These are phyloP conservation scores for Ceratosolen fusciceps DNA, from an alignment of 1,140 invertebrate genomes.

Conservation along the genomic window DNA sequence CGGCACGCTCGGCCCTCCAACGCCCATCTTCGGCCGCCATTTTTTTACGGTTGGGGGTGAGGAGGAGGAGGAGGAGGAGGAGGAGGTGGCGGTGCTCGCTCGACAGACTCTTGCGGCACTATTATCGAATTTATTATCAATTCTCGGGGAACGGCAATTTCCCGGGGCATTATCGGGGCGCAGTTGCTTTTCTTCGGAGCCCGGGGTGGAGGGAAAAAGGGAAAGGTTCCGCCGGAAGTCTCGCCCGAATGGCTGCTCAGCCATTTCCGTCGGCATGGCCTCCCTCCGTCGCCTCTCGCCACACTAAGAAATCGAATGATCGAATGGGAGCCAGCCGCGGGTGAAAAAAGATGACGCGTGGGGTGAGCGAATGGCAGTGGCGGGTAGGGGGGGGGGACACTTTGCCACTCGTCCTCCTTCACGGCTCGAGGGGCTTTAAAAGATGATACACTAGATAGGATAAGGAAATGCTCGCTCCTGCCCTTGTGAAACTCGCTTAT, in stretches of 20 bases:
- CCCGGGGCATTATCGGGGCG: constrained; percentile 53
- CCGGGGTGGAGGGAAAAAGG: background rate
- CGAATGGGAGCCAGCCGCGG: constrained; percentile 54
- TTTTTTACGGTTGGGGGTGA: background rate
- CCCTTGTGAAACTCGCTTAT: constrained; percentile 7
- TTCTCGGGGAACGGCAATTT: constrained; percentile 69
- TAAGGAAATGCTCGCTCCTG: constrained; percentile 48
- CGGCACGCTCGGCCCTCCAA: constrained; percentile 26
- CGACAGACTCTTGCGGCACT: constrained; percentile 21
- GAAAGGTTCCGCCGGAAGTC: constrained; percentile 63
- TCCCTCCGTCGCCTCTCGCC: too few relatives aligned
- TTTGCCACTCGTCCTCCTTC: background rate
- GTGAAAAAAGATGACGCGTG: constrained; percentile 41
- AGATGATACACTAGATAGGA: constrained; percentile 54
- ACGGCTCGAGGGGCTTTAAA: constrained; percentile 51
- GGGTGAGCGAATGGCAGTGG: too few relatives aligned
- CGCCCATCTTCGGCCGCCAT: background rate
- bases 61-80: too few relatives aligned
- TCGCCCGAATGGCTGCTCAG: constrained; percentile 70
- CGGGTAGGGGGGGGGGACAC: too few relatives aligned
- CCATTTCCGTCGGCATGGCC: constrained; percentile 71
- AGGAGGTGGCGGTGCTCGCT: too few relatives aligned
- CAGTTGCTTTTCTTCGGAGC: constrained; percentile 35
- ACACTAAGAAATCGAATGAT: constrained; percentile 66
- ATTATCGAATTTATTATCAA: constrained; percentile 72